Base-by-base conservation (phyloP, 2,888 invertebrate species). In the Lagria hirta region DNA sequence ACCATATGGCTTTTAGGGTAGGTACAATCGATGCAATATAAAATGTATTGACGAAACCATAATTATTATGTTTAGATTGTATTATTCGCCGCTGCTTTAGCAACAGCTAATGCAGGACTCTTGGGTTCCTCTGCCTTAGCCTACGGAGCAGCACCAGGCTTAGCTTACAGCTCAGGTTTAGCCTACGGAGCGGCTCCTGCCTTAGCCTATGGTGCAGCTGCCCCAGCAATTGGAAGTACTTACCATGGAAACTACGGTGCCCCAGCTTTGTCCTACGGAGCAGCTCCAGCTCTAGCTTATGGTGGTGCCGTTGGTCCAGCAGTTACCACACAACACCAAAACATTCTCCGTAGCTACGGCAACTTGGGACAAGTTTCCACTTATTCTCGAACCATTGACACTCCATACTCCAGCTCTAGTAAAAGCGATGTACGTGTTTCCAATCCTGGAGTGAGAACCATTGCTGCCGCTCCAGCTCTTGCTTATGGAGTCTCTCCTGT, bases 291-390 rank as follows among this genome's bases (percentile, higher is more conserved):
- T n/a, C 12, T 26, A 7, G 22, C 15, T 10, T 17, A 8, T 13
- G 23, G 22, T 13, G 22, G 23, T 12, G 11, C 15, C 28, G 42
- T 34, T 17, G 33, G 37, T 27, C 44, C 46, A 10, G 40, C 46
- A 21, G 29, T 44, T 28, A 44, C 44, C 28, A 38, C 43, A 21
- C 79, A 80, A 61, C 76, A 78, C 23, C 75, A 78, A 47, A 82
- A 82, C 68, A 81, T 78, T 55, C 67, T 80, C 53, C 74, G 82
- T 49, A 76, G 78, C 29, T 80, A 76, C 46, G 85, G 82, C 53
- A 85, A 85, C 65, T 72, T 85, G 51, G 84, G 83, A 49, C 80
- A 80, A 75, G 75, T 82, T 41, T 83, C 85, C 26, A 46, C 46
- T 21, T 46, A 46, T 41, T 46, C 46, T 35, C 40, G 41, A 30